Evolutionary conservation across 2,797 vertebrate genomes (phyloP).

Genomic region (Micropoecilia bifurca): DNA sequence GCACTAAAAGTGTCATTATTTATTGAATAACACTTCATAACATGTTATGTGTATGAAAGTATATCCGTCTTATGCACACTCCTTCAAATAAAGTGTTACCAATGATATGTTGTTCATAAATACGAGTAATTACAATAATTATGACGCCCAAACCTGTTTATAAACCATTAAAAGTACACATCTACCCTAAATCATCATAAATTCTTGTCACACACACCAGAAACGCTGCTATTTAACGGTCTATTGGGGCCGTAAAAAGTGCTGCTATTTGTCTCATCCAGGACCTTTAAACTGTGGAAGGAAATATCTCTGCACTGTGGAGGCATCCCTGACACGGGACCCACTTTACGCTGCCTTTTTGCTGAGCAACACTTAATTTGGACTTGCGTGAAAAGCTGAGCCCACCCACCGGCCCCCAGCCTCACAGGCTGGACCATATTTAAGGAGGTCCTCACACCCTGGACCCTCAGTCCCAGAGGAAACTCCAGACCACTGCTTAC

Average conservation of each 20-base stretch:
- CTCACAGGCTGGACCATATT: constrained; percentile 70
- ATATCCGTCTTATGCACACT: too few species aligned
- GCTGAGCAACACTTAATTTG: constrained; percentile 83
- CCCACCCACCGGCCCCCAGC: constrained; percentile 66
- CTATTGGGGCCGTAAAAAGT: constrained; percentile 3
- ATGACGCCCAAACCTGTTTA: background rate
- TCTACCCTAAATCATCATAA: background rate
- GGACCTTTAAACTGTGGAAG: constrained; percentile 40
- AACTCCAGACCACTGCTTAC: constrained; percentile 79
- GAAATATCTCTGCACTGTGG: constrained; percentile 63
- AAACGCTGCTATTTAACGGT: constrained; percentile 1
- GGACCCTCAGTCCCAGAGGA: constrained; percentile 79
- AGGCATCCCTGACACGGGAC: constrained; percentile 66
- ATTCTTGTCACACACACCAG: background rate
- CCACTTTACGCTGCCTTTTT: constrained; percentile 72
- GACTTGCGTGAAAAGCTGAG: constrained; percentile 76
- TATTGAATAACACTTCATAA: too few species aligned
- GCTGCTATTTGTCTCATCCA: constrained; percentile 1
- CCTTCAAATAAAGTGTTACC: too few species aligned
- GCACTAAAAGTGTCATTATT: too few species aligned
- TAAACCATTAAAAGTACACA: background rate
- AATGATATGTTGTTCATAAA: constrained; percentile 24
- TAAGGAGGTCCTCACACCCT: constrained; percentile 74
- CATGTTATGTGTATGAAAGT: too few species aligned
- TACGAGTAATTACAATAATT: background rate